Conservation (phyloP, 2,797 vertebrate genomes). For the Poeciliopsis infans region DNA sequence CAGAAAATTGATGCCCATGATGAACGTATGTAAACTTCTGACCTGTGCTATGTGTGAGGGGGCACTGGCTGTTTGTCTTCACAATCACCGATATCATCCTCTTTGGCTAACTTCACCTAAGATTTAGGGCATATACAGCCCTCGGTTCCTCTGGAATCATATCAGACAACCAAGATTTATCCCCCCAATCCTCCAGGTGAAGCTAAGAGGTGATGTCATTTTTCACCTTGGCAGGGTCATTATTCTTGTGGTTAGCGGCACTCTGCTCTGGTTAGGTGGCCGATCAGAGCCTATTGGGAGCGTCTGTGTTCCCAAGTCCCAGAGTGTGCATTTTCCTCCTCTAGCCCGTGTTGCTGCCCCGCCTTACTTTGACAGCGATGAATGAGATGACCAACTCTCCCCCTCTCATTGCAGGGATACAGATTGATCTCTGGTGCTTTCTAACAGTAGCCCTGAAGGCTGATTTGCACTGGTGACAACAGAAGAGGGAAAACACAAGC, state of each 20-base stretch:
- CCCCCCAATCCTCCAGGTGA: constrained; percentile 81
- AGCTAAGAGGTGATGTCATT: constrained; percentile 83
- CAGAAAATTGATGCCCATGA: neutral
- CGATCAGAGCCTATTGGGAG: constrained; percentile 71
- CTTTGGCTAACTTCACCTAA: constrained; percentile 61
- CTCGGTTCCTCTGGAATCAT: constrained; percentile 75
- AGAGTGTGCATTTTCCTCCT: constrained; percentile 55
- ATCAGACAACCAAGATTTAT: constrained; percentile 82
- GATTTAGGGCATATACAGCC: constrained; percentile 77
- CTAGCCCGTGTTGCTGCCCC: constrained; percentile 44
- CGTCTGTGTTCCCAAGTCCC: constrained; percentile 58
- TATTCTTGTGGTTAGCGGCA: constrained; percentile 83
- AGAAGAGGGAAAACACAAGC: constrained; percentile 57
- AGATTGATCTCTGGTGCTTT: constrained; percentile 79
- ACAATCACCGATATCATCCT: constrained; percentile 62
- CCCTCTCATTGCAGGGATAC: constrained; percentile 70
- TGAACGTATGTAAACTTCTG: neutral
- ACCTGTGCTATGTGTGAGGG: constrained; percentile 3
- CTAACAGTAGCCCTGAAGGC: constrained; percentile 71
- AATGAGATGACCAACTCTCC: constrained; percentile 73
- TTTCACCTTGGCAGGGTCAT: constrained; percentile 84
- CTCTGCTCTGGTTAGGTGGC: constrained; percentile 80
- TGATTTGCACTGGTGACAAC: constrained; percentile 63
- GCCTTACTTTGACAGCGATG: constrained; percentile 74
- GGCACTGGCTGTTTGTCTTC: constrained; percentile 36